Conservation (phyloP, 2,888 invertebrate genomes). For the Brassicogethes aeneus region DNA sequence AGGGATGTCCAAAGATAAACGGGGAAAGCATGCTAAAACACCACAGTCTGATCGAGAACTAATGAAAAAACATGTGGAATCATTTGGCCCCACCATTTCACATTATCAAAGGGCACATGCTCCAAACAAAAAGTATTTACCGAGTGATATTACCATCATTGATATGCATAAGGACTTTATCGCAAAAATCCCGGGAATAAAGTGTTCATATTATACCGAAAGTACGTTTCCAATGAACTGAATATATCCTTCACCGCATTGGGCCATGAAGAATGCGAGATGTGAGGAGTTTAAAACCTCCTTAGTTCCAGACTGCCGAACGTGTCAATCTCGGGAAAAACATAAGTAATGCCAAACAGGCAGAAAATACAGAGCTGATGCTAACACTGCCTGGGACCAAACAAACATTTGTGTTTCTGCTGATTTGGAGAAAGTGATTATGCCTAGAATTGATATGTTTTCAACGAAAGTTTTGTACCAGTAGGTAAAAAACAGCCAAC, state of each 20-base stretch:
- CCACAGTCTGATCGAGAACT: neutral
- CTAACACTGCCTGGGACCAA: neutral
- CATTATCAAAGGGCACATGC: slow-evolving; percentile 14
- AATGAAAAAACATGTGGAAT: slow-evolving; percentile 5
- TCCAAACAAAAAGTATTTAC: slow-evolving; percentile 12
- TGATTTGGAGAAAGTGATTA: slow-evolving; percentile 14
- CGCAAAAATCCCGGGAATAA: slow-evolving; percentile 9
- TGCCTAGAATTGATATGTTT: slow-evolving; percentile 17
- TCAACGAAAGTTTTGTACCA: slow-evolving; percentile 21
- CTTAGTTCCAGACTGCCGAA: slow-evolving; percentile 4
- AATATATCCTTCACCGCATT: slow-evolving; percentile 17
- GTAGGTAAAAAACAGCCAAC: slow-evolving; percentile 12
- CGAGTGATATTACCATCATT: slow-evolving; percentile 10
- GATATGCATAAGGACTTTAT: slow-evolving; percentile 13
- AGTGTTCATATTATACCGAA: slow-evolving; percentile 13
- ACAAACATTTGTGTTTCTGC: slow-evolving; percentile 7
- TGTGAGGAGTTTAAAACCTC: slow-evolving; percentile 8
- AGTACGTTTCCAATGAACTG: no score
- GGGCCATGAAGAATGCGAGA: slow-evolving; percentile 16
- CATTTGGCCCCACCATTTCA: slow-evolving; percentile 6
- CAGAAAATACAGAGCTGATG: slow-evolving; percentile 7
- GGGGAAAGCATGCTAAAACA: neutral
- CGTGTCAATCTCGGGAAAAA: slow-evolving; percentile 6
- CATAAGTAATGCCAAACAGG: slow-evolving; percentile 7
- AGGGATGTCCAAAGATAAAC: no score